Evolutionary conservation across 1,140 invertebrate genomes (phyloP), one percentile per base, ranked within the genome.

Genomic region (Xylocopa sonorina): DNA sequence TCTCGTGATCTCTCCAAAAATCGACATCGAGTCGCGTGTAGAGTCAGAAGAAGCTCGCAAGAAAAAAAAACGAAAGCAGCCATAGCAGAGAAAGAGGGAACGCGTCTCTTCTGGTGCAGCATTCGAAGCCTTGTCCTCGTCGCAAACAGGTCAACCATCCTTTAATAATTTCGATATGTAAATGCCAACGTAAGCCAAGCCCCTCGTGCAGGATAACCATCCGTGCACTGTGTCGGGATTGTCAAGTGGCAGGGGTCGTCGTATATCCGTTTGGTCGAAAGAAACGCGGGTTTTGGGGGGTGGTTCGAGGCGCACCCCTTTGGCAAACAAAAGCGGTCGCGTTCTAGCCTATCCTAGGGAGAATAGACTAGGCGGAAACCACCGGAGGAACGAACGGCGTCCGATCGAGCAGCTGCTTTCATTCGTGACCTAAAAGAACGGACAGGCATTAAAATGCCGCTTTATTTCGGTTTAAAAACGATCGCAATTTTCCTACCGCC

Each of bases 381-480:
- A 27, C 32, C 38, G 27, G n/a, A n/a, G n/a, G n/a, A n/a, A n/a
- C n/a, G n/a, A n/a, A n/a, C n/a, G 18, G 48, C n/a, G 50, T 68
- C n/a, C 50, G 48, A 68, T 68, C 48, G 46, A 38, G 32, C 66
- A 68, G n/a, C 29, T 38, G 66, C 53, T 68, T 53, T 68, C 66
- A 71, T n/a, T n/a, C 38, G 68, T 58, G 68, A 71, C 68, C 66
- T 68, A 53, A 68, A 68, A 68, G 50, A 34, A 53, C 32, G 18
- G 66, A 38, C 32, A 38, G 46, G 12, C 53, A 76, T 43, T 18
- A 32, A 27, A 72, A 51, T 63, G 53, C 27, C 43, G n/a, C 16
- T 76, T 67, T 67, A 57, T 79, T 79, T 55, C 38, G 43, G 43
- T 80, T 60, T 50, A 76, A 76, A 62, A 75, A 67, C 34, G 43